Evolutionary conservation across 2,797 vertebrate species (phyloP).

Genomic region (Manis javanica): DNA sequence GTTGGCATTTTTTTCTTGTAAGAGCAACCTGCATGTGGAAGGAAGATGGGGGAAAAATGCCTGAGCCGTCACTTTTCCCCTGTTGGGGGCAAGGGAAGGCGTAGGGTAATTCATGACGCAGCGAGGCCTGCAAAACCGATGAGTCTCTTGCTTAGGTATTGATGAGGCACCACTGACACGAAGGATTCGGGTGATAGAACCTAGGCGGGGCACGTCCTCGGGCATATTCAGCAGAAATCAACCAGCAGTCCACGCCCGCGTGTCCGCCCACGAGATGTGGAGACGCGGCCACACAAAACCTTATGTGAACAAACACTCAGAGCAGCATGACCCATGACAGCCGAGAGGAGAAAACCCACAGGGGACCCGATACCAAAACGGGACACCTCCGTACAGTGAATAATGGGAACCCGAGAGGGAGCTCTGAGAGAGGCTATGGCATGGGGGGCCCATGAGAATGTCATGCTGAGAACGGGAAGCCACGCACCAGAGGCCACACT

Average conservation of each 20-base stretch:
- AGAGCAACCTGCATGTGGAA: neutral
- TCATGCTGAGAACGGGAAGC: accelerated
- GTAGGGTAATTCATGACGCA: accelerated
- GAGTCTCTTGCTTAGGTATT: accelerated
- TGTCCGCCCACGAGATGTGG: accelerated
- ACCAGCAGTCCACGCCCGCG: accelerated
- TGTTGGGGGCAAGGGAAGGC: neutral
- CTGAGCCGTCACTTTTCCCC: neutral
- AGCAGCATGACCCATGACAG: accelerated
- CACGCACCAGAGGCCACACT: accelerated
- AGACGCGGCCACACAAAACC: accelerated
- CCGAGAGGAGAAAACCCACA: neutral
- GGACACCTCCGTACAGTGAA: no score
- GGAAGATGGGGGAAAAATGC: accelerated
- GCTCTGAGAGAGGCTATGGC: no score
- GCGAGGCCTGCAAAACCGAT: accelerated
- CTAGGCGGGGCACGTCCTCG: accelerated
- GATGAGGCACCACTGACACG: accelerated
- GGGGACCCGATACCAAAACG: no score
- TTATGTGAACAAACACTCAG: neutral
- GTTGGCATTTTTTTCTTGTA: neutral
- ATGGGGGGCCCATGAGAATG: accelerated
- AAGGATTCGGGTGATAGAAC: neutral
- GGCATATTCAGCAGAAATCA: no score
- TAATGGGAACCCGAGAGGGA: no score